Base-by-base conservation (phyloP, 1,140 invertebrate species). In the Halyomorpha halys region DNA sequence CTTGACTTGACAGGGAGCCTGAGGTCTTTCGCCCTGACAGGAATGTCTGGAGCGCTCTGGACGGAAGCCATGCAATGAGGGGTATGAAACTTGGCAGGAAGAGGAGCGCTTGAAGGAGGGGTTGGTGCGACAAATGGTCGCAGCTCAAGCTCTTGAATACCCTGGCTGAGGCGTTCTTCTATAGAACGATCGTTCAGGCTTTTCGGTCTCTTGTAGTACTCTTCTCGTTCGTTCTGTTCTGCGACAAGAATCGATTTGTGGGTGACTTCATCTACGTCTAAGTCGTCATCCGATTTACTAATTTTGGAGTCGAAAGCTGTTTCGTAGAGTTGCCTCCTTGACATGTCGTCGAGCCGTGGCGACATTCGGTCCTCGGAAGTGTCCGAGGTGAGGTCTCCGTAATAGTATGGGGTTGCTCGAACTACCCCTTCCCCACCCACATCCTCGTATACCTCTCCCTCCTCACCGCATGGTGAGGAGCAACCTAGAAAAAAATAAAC, bases 301-400 rank as follows among this genome's bases (percentile, higher is more conserved):
- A 91, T 83, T 73, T 89, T 89, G 72, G 87, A 90, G 73, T 91
- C 90, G 75, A 92, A 92, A 47, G 90, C 90, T 44, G 90, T 92
- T 75, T 92, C 90, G 72, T 91, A 92, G 34, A 91, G 80, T 73
- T 87, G 86, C 70, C 85, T 82, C 72, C 80, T 81, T 69, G 82
- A 79, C 85, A 85, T 85, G 71, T 80, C 76, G 74, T 80, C 80
- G 69, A 80, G 76, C 18, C 67, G 25, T 16, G 66, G 62, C 60
- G 66, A 61, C 63, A 64, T 65, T 23, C 44, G 62, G 66, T 44
- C 56, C 53, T 61, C 59, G 27, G 51, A 39, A 49, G 59, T 27
- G n/a, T 49, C 60, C 27, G 53, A 51, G 49, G 21, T 49, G 54
- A 65, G 63, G 27, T 63, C 65, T 18, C 44, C 45, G 61, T 44